phyloP scores from a whole-genome alignment of 2,888 invertebrate species.

The Leptinotarsa haldemani region DNA sequence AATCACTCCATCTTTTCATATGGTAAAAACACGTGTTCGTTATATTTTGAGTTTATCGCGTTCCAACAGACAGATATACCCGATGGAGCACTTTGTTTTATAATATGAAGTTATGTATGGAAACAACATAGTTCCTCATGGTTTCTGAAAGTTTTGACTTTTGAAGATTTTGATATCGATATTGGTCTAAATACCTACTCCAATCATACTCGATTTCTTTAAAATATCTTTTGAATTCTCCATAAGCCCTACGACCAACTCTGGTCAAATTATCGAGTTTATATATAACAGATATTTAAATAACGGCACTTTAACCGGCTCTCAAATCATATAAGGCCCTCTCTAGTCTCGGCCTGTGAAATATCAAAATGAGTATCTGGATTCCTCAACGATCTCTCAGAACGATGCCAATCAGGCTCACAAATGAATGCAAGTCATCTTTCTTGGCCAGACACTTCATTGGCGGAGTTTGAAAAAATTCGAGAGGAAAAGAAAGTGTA shows the following conservation, averaged over 20 bases:
- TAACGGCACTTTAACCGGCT: constrained; percentile 38
- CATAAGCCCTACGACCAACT: background rate
- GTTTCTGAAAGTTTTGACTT: too few species aligned
- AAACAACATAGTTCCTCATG: too few species aligned
- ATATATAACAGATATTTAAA: constrained; percentile 42
- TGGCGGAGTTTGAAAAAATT: constrained; percentile 18
- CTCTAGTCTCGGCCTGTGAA: constrained; percentile 39
- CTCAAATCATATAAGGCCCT: constrained; percentile 30
- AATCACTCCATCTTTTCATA: too few species aligned
- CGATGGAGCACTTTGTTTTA: too few species aligned
- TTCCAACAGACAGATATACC: too few species aligned
- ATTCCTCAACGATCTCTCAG: constrained; percentile 52
- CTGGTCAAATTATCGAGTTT: constrained; percentile 25
- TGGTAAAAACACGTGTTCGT: too few species aligned
- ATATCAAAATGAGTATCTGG: constrained; percentile 53
- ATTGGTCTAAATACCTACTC: too few species aligned
- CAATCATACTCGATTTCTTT: too few species aligned
- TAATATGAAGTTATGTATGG: too few species aligned
- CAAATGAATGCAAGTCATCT: constrained; percentile 50
- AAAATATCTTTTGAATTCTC: too few species aligned
- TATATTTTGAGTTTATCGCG: too few species aligned
- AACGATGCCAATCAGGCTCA: constrained; percentile 51
- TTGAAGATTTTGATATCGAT: too few species aligned
- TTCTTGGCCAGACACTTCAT: constrained; percentile 26
- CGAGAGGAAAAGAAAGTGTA: background rate